Evolutionary conservation across 2,888 invertebrate genomes (phyloP), one percentile per base, ranked within the genome.

Genomic region (Drosophila rellima): DNA sequence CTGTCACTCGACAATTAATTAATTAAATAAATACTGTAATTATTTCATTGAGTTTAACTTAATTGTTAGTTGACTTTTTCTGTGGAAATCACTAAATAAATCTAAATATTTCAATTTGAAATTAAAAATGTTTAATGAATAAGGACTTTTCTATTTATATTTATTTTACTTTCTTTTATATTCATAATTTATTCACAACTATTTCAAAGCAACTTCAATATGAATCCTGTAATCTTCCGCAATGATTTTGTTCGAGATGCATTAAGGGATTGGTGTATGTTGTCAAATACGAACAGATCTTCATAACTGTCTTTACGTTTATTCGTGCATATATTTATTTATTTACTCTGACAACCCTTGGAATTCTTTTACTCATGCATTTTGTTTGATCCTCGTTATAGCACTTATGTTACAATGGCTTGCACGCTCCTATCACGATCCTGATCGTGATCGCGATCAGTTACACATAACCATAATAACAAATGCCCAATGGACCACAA

Each of bases 401-500:
- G 54, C 50, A 70, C 55, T 69, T 68, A 61, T 72, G 68, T 33
- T 61, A 85, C 78, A 78, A 80, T 56, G 81, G 74, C 80, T 51
- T 56, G 33, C 18, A 61, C 13, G 29, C 54, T 31, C 20, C 52
- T 64, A 76, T 76, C 57, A 20, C 11, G 40, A 45, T 48, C 8
- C 15, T 35, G 73, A 72, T 59, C 39, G 39, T 29, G 59, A 73
- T 75, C 60, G 18, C 39, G 78, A 84, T 84, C 75, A 64, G 42
- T 76, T 70, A 61, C 78, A 77, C 68, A 74, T 33, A 15, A 62
- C 39, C 60, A 56, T 47, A 66, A 55, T 10, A 57, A 26, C 17
- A 29, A 42, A 82, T 73, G 59, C 63, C 33, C 83, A 82, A 82
- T 83, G 78, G 54, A 45, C 73, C 86, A 56, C 67, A 73, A 60